These are phyloP conservation scores for Sphaerophoria rueppellii DNA, from an alignment of 2,888 invertebrate genomes.

Conservation along the genomic window DNA sequence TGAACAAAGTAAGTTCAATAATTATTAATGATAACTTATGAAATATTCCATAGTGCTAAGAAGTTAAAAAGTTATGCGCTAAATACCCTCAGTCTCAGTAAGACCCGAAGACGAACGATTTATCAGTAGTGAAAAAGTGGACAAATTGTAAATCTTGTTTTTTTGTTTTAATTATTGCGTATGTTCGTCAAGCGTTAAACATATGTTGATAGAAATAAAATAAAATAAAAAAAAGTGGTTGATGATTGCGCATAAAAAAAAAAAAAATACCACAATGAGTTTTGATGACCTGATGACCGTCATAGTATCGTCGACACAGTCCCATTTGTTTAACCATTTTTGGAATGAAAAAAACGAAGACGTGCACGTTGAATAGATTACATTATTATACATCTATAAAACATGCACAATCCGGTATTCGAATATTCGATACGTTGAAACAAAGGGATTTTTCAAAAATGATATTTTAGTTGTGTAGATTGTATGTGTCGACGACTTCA, in stretches of 20 bases:
- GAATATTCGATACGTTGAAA: background rate
- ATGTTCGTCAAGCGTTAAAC: too few relatives aligned
- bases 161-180: too few relatives aligned
- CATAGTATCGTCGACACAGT: conserved; percentile 36
- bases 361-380: conserved; percentile 21
- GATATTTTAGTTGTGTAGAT: conserved; percentile 36
- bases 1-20: conserved; percentile 76
- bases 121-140: too few relatives aligned
- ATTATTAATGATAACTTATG: background rate
- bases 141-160: too few relatives aligned
- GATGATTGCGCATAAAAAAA: conserved; percentile 29
- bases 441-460: conserved; percentile 12
- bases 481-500: background rate
- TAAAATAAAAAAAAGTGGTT: background rate
- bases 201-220: background rate
- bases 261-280: conserved; percentile 15
- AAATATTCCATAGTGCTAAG: too few relatives aligned
- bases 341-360: conserved; percentile 31
- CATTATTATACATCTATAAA: conserved; percentile 7
- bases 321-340: conserved; percentile 47
- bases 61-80: too few relatives aligned
- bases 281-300: conserved; percentile 61
- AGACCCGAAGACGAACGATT: too few relatives aligned
- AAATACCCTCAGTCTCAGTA: too few relatives aligned
- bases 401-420: conserved; percentile 10